Evolutionary conservation across 2,888 invertebrate genomes (phyloP).

Genomic region (Phymatocera aterrima): DNA sequence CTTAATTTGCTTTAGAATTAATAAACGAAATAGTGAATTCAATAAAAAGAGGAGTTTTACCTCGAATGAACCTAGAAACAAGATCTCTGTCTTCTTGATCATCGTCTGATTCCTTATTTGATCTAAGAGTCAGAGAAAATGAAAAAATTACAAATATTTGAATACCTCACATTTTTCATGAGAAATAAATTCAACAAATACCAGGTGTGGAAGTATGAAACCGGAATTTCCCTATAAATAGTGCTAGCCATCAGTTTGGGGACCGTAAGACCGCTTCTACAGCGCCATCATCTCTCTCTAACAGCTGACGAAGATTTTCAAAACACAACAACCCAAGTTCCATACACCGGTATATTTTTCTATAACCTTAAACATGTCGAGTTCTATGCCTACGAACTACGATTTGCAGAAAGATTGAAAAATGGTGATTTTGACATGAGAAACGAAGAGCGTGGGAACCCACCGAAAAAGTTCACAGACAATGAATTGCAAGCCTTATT

Average conservation of each 20-base stretch:
- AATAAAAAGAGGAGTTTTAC: constrained; percentile 35
- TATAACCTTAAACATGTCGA: constrained; percentile 40
- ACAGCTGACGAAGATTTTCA: constrained; percentile 47
- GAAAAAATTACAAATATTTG: not conserved
- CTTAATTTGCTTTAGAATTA: not conserved
- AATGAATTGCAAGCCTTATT: constrained; percentile 49
- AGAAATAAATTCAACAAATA: not conserved
- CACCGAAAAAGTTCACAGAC: constrained; percentile 54
- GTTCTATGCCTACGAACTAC: constrained; percentile 42
- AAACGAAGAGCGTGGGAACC: constrained; percentile 54
- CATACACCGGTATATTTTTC: constrained; percentile 41
- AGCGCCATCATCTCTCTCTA: constrained; percentile 47
- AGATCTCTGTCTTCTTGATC: constrained; percentile 32
- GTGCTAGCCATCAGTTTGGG: constrained; percentile 44
- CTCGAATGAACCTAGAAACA: constrained; percentile 52
- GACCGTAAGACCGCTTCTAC: constrained; percentile 47
- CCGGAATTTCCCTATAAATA: constrained; percentile 46
- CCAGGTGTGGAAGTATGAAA: not conserved
- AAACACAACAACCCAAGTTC: constrained; percentile 48
- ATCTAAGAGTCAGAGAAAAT: not conserved
- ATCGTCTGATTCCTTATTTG: not conserved
- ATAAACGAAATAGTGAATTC: not conserved
- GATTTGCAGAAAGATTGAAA: constrained; percentile 49
- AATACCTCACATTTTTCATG: no score
- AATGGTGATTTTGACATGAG: constrained; percentile 53